Conservation (phyloP, 2,113 vertebrate species). For the Columbina picui region DNA sequence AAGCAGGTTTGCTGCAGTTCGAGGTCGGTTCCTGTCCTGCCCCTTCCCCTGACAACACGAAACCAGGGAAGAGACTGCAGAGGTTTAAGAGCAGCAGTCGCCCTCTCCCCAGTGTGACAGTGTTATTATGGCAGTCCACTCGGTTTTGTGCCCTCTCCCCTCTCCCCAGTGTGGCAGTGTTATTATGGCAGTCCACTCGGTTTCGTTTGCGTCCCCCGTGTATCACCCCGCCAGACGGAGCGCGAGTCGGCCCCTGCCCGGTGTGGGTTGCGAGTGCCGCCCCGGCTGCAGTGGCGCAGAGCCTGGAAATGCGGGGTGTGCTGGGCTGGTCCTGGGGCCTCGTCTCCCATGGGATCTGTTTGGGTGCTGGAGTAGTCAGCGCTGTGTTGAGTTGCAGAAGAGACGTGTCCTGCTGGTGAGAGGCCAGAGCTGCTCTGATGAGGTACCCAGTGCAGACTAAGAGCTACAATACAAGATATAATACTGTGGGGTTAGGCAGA, state of each 20-base stretch:
- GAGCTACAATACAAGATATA: neutral
- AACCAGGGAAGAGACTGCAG: neutral
- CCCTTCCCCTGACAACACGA: rapidly evolving
- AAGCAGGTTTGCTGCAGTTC: neutral
- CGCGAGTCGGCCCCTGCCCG: rapidly evolving
- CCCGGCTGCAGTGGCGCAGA: neutral
- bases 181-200: neutral
- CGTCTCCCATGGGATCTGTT: rapidly evolving
- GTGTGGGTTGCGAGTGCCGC: rapidly evolving
- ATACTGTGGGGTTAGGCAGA: neutral
- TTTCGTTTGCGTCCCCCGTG: neutral
- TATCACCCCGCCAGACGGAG: neutral
- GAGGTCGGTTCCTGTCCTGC: neutral
- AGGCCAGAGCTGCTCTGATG: neutral
- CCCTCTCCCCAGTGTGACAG: neutral
- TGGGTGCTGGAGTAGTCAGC: rapidly evolving
- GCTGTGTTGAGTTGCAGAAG: neutral
- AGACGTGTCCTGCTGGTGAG: neutral
- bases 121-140: neutral
- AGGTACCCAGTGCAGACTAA: neutral
- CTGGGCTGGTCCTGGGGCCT: neutral
- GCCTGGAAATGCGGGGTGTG: neutral
- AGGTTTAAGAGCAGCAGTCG: neutral
- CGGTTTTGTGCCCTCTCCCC: neutral
- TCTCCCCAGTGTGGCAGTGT: neutral